These are phyloP conservation scores for Clytia hemisphaerica DNA, from an alignment of 30 jellyfish, hydroid and myxozoan genomes.

Conservation along the genomic window DNA sequence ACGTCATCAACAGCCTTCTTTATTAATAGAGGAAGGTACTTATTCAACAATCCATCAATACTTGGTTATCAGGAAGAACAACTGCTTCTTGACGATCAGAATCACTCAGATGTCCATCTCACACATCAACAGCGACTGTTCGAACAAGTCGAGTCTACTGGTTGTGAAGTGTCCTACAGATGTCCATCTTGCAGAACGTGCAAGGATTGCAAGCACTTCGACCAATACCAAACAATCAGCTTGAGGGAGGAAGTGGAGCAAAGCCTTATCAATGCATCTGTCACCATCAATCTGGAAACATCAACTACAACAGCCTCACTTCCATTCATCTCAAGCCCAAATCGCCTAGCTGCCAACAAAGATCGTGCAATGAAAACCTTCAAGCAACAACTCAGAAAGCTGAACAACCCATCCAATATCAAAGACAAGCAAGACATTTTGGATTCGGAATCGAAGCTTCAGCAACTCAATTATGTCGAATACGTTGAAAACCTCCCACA, in stretches of 20 bases:
- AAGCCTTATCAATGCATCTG: background rate
- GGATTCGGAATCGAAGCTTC: too few relatives aligned
- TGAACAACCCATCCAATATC: background rate
- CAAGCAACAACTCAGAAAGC: background rate
- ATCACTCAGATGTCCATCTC: too few relatives aligned
- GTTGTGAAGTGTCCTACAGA: background rate
- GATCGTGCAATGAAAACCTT: background rate
- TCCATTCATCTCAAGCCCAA: background rate
- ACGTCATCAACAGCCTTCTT: too few relatives aligned
- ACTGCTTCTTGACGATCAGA: background rate
- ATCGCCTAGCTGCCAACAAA: background rate
- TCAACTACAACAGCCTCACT: background rate
- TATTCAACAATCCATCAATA: too few relatives aligned
- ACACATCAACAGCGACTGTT: background rate
- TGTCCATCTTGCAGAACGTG: background rate
- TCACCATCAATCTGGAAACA: background rate
- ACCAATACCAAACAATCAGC: background rate
- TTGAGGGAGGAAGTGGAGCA: slow-evolving; percentile 13
- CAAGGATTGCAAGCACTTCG: too few relatives aligned
- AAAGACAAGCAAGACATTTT: too few relatives aligned
- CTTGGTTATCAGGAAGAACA: background rate
- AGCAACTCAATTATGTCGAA: background rate
- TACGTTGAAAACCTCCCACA: too few relatives aligned
- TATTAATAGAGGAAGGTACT: too few relatives aligned
- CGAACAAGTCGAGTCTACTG: background rate